Base-by-base conservation (phyloP, 2,888 invertebrate genomes). In the Periphyllus acericola region DNA sequence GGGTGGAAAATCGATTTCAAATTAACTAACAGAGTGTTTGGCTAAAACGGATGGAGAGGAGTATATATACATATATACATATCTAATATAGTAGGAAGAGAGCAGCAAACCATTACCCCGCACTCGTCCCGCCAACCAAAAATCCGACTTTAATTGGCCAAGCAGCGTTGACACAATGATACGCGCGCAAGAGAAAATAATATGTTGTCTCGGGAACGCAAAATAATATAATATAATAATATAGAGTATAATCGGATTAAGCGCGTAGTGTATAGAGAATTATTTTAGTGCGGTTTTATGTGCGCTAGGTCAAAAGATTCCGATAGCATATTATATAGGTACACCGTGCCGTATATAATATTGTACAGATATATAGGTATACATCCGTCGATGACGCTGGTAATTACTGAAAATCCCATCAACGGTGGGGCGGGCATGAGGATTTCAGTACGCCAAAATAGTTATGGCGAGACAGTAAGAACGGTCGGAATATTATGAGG, bases 1-100 rank as follows among this genome's bases (percentile, higher is more conserved):
- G 25, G 60, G 25, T n/a, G 60, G 75, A 83, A 83, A 83, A 83
- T 83, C 75, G 74, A 83, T 83, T 83, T 83, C 29, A 21, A 75
- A 75, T 74, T 83, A 60, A 40, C 34, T 36, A 8, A 29, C 40
- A n/a, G 11, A 29, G 68, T 80, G 40, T 81, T 68, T 40, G 68
- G 46, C 46, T 29, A 71, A 71, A 46, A 40, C 46, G 68, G 29
- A 60, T 21, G 25, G 32, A 11, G 19, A 21, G 0, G 14, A 40
- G 34, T 0, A 46, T 9, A 9, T 1, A 1, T 9, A 46, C 9
- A 9, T 46, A 36, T 36, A 36, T 36, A 36, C 6, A 36, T 36
- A 36, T 36, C 3, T 46, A 46, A 46, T 46, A 46, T 46, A 46
- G 25, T 3, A 6, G 25, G 60, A 25, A 25, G 60, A 60, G 25